Base-by-base conservation (phyloP, 2,797 vertebrate species). In the Cirrhinus mrigala region DNA sequence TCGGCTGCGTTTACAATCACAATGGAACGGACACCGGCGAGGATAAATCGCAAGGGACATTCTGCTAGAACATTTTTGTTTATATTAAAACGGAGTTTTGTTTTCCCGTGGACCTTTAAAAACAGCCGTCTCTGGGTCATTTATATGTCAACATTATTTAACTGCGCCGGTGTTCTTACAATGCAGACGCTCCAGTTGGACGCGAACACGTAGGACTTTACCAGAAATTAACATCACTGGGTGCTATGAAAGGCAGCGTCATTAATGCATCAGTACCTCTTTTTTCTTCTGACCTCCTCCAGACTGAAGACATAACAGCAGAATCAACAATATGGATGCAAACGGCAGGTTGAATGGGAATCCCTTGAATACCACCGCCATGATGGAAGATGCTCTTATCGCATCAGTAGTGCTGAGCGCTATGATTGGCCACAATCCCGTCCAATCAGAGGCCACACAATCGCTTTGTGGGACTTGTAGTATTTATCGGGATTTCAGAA, bases 231-330 rank as follows among this genome's bases (percentile, higher is more conserved):
- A 74, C 69, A 52, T 29, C 69, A 48, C 56, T 50, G 16, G 22
- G 1, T 37, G 54, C 52, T 20, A 12, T 79, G 15, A 79, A 62
- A 64, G 5, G 15, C 69, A 50, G 24, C 24, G 6, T 29, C 3
- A 3, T 2, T 1, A 20, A 71, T 1, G 37, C 20, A 2, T 11
- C 46, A 0, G 90, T 95, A 96, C 95, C 95, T 96, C 96, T 81
- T 96, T 96, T 82, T 96, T 96, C 91, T 96, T 96, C 75, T 96
- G 95, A 54, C 95, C 93, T 89, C 94, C 95, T 48, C 95, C 95
- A 16, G 89, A 89, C 6, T 94, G 93, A 78, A 94, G 89, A 87
- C 92, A 95, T 71, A 94, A 85, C 81, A 94, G 48, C 73, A 96
- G 85, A 6, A 95, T 80, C 8, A 95, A 56, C 68, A 95, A 89